Percentiles rank a stretch among this genome's conserved stretches.
phyloP scores from a whole-genome alignment of 2,797 vertebrate species.

The Phalloptychus januarius region DNA sequence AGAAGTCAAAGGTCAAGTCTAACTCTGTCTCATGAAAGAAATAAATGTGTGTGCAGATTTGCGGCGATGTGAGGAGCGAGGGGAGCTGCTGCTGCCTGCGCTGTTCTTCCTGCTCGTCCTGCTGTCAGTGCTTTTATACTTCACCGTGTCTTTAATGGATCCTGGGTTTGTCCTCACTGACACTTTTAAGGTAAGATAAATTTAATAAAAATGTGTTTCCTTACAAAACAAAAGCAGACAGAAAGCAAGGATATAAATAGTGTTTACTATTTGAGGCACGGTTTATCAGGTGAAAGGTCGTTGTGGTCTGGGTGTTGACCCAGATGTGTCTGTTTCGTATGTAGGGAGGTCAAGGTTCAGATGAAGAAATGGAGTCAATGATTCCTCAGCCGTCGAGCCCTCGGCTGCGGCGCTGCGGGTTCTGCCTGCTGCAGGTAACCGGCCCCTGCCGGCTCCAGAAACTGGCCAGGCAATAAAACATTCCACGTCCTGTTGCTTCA shows the following conservation, averaged over 20 bases:
- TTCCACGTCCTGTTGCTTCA: no score
- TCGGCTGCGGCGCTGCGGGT: slow-evolving; percentile 85
- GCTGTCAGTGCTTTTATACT: slow-evolving; percentile 87
- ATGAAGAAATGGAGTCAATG: slow-evolving; percentile 81
- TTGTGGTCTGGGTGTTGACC: slow-evolving; percentile 19
- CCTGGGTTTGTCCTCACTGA: slow-evolving; percentile 89
- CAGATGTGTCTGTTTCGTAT: slow-evolving; percentile 12
- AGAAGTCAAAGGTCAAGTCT: not conserved
- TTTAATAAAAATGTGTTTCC: not conserved
- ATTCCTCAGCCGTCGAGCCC: slow-evolving; percentile 60
- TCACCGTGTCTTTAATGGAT: slow-evolving; percentile 92
- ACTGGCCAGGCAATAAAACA: no score
- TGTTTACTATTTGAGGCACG: not conserved
- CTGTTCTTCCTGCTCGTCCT: slow-evolving; percentile 84
- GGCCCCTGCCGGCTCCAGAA: not conserved
- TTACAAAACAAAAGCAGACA: not conserved
- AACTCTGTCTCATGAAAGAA: not conserved
- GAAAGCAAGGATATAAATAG: not conserved
- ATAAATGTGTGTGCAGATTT: slow-evolving; percentile 74
- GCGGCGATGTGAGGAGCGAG: slow-evolving; percentile 79
- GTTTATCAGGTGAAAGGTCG: not conserved
- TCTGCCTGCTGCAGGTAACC: slow-evolving; percentile 89
- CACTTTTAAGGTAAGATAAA: slow-evolving; percentile 67
- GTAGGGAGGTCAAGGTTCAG: slow-evolving; percentile 37
- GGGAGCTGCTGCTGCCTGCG: slow-evolving; percentile 83